Evolutionary conservation across 35 echinoderm and acorn worm genomes (phyloP), one percentile per base, ranked within the genome.

Genomic region (Heliocidaris erythrogramma): DNA sequence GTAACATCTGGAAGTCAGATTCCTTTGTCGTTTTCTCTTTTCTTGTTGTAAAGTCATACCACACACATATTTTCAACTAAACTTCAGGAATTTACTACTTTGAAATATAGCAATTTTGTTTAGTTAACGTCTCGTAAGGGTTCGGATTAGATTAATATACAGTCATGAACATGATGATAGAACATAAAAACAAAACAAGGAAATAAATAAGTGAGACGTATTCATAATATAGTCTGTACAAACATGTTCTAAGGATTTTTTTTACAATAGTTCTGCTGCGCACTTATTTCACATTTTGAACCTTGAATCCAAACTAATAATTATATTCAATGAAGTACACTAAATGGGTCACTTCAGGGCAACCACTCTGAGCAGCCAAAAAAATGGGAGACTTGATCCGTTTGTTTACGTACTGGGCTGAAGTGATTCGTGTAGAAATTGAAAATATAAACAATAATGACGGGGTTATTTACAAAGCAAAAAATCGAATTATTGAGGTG

Each of bases 401-500:
- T 27, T 69, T 78, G 65, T 78, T 78, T 78, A 78, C 65, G n/a
- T 7, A 7, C 65, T 27, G 27, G 65, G 27, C 27, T 78, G 27
- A 24, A 78, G 65, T 78, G 65, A 78, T 78, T n/a, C 7, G 27
- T n/a, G 65, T 78, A 78, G 65, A 78, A 78, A 78, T 78, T 78
- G 5, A 78, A 78, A 78, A 78, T 78, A 78, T 78, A 78, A 78
- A 78, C 65, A 78, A 18, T 78, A n/a, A n/a, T 78, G 21, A 78
- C 27, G 65, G 65, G 65, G 17, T 21, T 78, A 78, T 78, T 78
- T 78, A 78, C 65, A 78, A 78, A 78, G 27, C 65, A 78, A 78
- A 78, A 78, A 27, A 78, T n/a, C 65, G 65, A 78, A 78, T 78
- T 78, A 78, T 78, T 78, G 65, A 78, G 65, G 65, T 89, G 87